Percentiles rank a stretch among this genome's conserved stretches.
phyloP scores from a whole-genome alignment of 1,140 invertebrate genomes.

The Camponotus pennsylvanicus region DNA sequence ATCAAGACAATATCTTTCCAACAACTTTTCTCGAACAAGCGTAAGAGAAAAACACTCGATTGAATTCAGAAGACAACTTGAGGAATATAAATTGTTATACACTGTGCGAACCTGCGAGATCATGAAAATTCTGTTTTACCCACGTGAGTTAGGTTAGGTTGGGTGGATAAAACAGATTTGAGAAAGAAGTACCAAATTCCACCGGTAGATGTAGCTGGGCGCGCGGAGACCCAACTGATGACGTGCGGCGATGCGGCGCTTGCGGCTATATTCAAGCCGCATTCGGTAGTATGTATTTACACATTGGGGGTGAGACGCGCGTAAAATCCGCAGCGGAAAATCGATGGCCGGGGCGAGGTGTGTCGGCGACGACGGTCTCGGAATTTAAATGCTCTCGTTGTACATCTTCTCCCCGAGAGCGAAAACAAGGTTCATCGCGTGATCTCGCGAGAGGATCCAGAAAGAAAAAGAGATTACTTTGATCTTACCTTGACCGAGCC shows the following conservation, averaged over 20 bases:
- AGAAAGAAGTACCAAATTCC: neutral
- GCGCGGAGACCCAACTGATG: neutral
- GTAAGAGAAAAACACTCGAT: neutral
- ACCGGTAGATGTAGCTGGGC: neutral
- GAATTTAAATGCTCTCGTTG: neutral
- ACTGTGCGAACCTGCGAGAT: neutral
- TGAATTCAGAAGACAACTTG: neutral
- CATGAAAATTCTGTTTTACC: neutral
- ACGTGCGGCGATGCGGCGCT: too few species aligned
- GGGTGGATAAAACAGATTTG: neutral
- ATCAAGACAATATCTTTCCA: neutral
- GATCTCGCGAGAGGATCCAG: neutral
- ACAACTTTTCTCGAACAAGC: neutral
- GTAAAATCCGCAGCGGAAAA: slow-evolving; percentile 13
- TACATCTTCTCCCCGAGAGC: neutral
- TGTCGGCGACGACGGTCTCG: slow-evolving; percentile 21
- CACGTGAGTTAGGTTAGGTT: too few species aligned
- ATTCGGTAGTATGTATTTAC: neutral
- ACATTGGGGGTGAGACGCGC: neutral
- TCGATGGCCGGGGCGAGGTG: slow-evolving; percentile 53
- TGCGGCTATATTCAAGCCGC: slow-evolving; percentile 18
- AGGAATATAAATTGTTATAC: neutral
- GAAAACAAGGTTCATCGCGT: neutral
- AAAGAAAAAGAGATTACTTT: neutral
- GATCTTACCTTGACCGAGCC: neutral